Evolutionary conservation across 2,797 vertebrate species (phyloP).

Genomic region (Gymnodraco acuticeps): DNA sequence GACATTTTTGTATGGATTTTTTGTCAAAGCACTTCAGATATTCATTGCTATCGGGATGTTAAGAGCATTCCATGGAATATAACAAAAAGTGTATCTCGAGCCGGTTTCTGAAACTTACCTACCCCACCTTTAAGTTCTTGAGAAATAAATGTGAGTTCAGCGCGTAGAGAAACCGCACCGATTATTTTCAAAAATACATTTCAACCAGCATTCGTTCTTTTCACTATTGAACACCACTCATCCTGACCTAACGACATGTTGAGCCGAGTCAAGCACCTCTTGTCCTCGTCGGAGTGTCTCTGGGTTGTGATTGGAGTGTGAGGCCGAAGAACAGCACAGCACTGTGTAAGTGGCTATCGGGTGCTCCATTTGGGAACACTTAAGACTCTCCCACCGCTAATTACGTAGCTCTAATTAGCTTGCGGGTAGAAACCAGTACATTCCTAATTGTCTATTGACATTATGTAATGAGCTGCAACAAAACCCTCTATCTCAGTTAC

Average conservation of each 20-base stretch:
- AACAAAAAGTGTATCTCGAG: too few relatives aligned
- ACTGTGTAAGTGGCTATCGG: conserved; percentile 71
- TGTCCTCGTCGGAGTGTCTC: conserved; percentile 60
- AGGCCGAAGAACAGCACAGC: conserved; percentile 47
- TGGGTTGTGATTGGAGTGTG: conserved; percentile 59
- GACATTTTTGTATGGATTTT: too few relatives aligned
- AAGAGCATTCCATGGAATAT: too few relatives aligned
- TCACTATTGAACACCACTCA: conserved; percentile 60
- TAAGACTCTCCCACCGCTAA: conserved; percentile 80
- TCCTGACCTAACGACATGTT: conserved; percentile 51
- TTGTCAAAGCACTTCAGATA: too few relatives aligned
- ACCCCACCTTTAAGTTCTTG: neutral
- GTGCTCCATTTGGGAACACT: conserved; percentile 81
- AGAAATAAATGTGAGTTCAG: conserved; percentile 14
- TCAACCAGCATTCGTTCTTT: conserved; percentile 10
- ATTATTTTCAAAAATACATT: conserved; percentile 7
- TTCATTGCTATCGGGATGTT: too few relatives aligned
- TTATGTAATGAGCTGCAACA: conserved; percentile 81
- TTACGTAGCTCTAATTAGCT: conserved; percentile 85
- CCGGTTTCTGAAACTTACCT: too few relatives aligned
- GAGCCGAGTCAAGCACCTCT: conserved; percentile 63
- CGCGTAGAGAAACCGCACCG: too few relatives aligned
- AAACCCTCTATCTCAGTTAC: conserved; percentile 77
- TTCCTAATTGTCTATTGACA: conserved; percentile 87
- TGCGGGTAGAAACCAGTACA: conserved; percentile 78